Percentiles rank a stretch among this genome's conserved stretches.
Evolutionary conservation across 2,113 vertebrate genomes (phyloP).

Genomic region (Paralichthys olivaceus): DNA sequence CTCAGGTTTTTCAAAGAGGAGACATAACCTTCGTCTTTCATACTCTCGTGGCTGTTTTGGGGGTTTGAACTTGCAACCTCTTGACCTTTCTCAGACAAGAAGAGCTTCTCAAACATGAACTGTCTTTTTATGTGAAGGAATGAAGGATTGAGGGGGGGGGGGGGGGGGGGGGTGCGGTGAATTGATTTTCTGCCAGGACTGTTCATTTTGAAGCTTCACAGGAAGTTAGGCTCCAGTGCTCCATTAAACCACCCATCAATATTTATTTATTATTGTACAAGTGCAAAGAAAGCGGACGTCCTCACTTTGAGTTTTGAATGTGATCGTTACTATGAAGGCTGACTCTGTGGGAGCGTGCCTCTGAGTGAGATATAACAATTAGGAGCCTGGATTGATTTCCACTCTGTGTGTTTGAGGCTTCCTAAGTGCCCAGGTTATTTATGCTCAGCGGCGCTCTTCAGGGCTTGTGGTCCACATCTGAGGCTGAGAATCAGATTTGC

Average conservation of each 20-base stretch:
- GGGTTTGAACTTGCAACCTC: not conserved
- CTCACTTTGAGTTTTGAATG: slow-evolving; percentile 13
- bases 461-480: slow-evolving; percentile 2
- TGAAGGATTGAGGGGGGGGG: too few relatives aligned
- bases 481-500: slow-evolving; percentile 21
- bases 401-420: slow-evolving; percentile 7
- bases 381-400: slow-evolving; percentile 31
- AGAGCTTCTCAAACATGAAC: not conserved
- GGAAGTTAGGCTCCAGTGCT: not conserved
- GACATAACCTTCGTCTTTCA: not conserved
- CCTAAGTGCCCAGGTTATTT: slow-evolving; percentile 12
- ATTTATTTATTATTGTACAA: slow-evolving; percentile 3
- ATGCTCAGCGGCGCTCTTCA: slow-evolving; percentile 31
- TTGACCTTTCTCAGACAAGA: not conserved
- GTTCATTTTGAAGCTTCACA: not conserved
- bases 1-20: not conserved
- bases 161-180: too few relatives aligned
- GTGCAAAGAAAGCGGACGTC: not conserved
- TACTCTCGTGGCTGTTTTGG: too few relatives aligned
- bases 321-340: not conserved
- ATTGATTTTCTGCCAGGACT: slow-evolving; percentile 1
- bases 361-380: slow-evolving; percentile 22
- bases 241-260: slow-evolving; percentile 1
- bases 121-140: not conserved
- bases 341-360: slow-evolving; percentile 3